Evolutionary conservation across 2,797 vertebrate species (phyloP).

Genomic region (Glossophaga mutica): DNA sequence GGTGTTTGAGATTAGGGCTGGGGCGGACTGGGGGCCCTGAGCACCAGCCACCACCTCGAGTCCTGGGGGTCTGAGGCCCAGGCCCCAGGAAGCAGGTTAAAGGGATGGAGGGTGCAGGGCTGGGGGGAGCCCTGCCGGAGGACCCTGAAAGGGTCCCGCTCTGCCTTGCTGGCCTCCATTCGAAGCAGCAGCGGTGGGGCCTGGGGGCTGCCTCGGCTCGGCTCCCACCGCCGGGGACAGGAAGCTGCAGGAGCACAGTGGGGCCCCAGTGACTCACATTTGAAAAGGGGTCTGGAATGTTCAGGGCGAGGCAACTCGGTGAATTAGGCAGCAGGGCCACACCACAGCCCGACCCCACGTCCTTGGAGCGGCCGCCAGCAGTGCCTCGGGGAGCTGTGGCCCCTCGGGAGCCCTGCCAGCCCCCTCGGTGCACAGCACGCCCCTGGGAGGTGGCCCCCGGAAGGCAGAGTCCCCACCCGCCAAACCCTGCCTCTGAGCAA

Average conservation of each 20-base stretch:
- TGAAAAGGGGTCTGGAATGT: background rate
- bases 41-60: background rate
- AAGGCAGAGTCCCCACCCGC: background rate
- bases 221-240: background rate
- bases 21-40: background rate
- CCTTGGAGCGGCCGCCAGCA: background rate
- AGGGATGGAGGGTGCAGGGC: background rate
- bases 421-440: background rate
- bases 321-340: background rate
- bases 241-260: background rate
- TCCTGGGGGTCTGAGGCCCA: background rate
- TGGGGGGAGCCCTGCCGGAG: background rate
- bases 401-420: background rate
- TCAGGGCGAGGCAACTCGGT: background rate
- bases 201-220: background rate
- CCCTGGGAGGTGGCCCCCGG: background rate
- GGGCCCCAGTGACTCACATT: background rate
- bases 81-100: background rate
- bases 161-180: background rate
- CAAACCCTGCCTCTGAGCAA: background rate
- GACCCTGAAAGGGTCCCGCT: background rate
- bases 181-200: background rate
- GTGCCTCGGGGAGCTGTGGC: background rate
- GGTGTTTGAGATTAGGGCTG: rapidly evolving
- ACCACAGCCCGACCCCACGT: background rate